Base-by-base conservation (phyloP, 2,797 vertebrate species). In the Pangasius djambal region DNA sequence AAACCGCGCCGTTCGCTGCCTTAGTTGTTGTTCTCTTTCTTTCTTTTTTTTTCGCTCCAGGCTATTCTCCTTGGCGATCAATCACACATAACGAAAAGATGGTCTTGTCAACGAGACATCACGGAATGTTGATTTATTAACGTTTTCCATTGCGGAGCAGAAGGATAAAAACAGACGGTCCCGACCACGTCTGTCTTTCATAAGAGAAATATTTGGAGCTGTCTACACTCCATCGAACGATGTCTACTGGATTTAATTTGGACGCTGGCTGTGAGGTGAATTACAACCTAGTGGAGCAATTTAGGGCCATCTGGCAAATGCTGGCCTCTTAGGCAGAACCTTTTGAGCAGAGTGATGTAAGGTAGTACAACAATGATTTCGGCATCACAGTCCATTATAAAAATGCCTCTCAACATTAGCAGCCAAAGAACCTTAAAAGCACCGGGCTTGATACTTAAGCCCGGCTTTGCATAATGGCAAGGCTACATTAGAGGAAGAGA, bases 351-450 rank as follows among this genome's bases (percentile, higher is more conserved):
- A 94, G 94, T 95, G 95, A 95, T 96, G 95, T 94, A 95, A 95
- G 94, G 95, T 92, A 91, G 94, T 94, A 97, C 95, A 97, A 97
- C 97, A 98, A 98, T 97, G 97, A 97, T 91, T 97, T 97, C 97
- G 96, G 95, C 95, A 97, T 97, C 97, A 96, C 97, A 97, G 97
- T 97, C 97, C 97, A 98, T 98, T 98, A 98, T 90, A 97, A 98
- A 95, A 97, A 97, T 97, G 97, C 96, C 97, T 98, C 95, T 96
- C 97, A 96, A 97, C 97, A 98, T 98, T 98, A 96, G 96, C 97
- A 97, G 97, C 96, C 97, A 97, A 97, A 96, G 97, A 97, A 98
- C 97, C 97, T 98, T 98, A 99, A 98, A 98, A 98, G 97, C 97
- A 97, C 96, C 96, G 96, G 96, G 96, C 97, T 96, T 97, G 97